Evolutionary conservation across 2,888 invertebrate species (phyloP).

Genomic region (Acronicta leporina): DNA sequence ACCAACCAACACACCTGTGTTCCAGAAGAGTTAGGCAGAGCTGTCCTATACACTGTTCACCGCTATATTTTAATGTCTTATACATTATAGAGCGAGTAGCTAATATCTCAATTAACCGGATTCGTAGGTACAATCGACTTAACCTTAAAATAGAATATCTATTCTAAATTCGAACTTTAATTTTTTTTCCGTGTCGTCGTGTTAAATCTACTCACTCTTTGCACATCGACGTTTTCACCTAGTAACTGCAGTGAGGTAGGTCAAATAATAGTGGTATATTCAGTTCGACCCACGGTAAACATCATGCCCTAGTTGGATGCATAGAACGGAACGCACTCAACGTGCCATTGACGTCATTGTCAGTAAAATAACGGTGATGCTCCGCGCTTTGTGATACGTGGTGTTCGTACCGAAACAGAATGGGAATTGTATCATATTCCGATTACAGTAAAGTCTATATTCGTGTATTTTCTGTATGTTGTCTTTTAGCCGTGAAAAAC

Average conservation of each 20-base stretch:
- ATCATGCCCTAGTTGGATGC: conserved; percentile 61
- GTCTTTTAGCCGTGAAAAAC: too few relatives aligned
- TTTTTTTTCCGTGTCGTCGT: too few relatives aligned
- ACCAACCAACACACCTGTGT: too few relatives aligned
- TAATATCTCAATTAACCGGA: too few relatives aligned
- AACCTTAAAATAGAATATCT: neutral
- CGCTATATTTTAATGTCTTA: too few relatives aligned
- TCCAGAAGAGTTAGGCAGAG: too few relatives aligned
- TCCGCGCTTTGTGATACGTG: conserved; percentile 35
- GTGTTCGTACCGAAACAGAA: conserved; percentile 16
- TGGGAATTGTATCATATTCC: conserved; percentile 6
- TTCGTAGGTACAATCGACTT: too few relatives aligned
- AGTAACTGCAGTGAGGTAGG: conserved; percentile 20
- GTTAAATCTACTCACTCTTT: conserved; percentile 17
- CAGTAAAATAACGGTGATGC: conserved; percentile 53
- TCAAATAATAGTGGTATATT: conserved; percentile 38
- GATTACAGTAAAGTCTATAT: conserved; percentile 9
- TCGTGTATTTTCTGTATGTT: too few relatives aligned
- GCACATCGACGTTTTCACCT: conserved; percentile 18
- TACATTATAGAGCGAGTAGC: too few relatives aligned
- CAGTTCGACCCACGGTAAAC: conserved; percentile 30
- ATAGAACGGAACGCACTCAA: conserved; percentile 57
- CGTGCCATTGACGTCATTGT: conserved; percentile 54
- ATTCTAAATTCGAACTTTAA: conserved; percentile 37
- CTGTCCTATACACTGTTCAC: too few relatives aligned